These are phyloP conservation scores for Leptonema lineaticorne DNA, from an alignment of 1,140 invertebrate genomes.

Conservation along the genomic window DNA sequence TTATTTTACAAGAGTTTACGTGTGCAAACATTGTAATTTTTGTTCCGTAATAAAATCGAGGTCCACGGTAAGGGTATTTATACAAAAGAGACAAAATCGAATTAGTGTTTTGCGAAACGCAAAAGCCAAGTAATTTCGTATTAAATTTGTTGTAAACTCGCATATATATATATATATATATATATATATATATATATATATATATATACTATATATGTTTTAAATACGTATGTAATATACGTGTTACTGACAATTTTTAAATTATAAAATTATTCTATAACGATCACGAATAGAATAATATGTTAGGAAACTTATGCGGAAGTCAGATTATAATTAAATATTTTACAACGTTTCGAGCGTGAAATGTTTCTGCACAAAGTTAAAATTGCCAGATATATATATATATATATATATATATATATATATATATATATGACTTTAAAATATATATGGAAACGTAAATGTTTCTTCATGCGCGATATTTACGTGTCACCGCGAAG, in stretches of 20 bases:
- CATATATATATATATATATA: background rate
- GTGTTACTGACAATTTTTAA: too few species aligned
- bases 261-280: too few species aligned
- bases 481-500: constrained; percentile 5
- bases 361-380: too few species aligned
- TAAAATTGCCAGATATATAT: too few species aligned
- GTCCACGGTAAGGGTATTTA: background rate
- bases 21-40: constrained; percentile 5
- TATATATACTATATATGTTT: background rate
- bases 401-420: background rate
- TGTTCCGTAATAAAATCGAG: constrained; percentile 8
- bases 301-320: too few species aligned
- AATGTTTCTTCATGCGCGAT: constrained; percentile 12
- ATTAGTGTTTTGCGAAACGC: constrained; percentile 10
- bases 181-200: background rate
- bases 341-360: too few species aligned
- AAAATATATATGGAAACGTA: background rate
- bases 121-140: constrained; percentile 3
- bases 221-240: too few species aligned
- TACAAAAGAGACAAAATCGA: too few species aligned
- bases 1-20: background rate
- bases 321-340: too few species aligned
- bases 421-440: background rate
- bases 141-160: constrained; percentile 13
- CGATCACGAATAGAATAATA: too few species aligned